These are phyloP conservation scores for Maniola hyperantus DNA, from an alignment of 2,888 invertebrate genomes.

Conservation along the genomic window DNA sequence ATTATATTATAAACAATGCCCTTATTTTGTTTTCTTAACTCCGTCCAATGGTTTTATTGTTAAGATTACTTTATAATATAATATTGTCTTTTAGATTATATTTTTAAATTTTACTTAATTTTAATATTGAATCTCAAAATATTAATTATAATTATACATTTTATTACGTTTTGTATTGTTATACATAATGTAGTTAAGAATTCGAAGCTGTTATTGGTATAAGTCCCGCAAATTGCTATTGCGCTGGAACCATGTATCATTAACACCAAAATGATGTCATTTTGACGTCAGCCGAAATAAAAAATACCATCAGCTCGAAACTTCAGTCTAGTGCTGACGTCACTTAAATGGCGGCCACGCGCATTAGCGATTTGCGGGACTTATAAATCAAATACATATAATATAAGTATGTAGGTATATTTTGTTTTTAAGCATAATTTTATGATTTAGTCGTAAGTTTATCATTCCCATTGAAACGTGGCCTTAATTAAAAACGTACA, in stretches of 20 bases:
- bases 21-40: slow-evolving; percentile 32
- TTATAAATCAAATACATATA: neutral
- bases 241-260: no score
- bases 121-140: slow-evolving; percentile 15
- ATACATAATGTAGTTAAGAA: neutral
- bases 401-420: neutral
- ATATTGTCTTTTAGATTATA: neutral
- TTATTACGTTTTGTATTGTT: slow-evolving; percentile 9
- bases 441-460: neutral
- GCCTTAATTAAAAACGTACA: neutral
- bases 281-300: no score
- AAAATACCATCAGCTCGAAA: no score
- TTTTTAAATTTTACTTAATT: slow-evolving; percentile 11
- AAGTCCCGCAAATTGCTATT: no score
- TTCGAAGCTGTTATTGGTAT: slow-evolving; percentile 1
- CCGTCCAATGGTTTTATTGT: slow-evolving; percentile 29
- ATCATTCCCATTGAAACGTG: neutral
- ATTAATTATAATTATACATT: neutral
- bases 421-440: slow-evolving; percentile 1
- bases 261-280: no score
- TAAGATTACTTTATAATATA: slow-evolving; percentile 16
- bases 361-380: no score
- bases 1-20: slow-evolving; percentile 15
- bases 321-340: no score
- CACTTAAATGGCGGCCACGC: no score